Base-by-base conservation (phyloP, 2,888 invertebrate genomes). In the Watsonalla cultraria region DNA sequence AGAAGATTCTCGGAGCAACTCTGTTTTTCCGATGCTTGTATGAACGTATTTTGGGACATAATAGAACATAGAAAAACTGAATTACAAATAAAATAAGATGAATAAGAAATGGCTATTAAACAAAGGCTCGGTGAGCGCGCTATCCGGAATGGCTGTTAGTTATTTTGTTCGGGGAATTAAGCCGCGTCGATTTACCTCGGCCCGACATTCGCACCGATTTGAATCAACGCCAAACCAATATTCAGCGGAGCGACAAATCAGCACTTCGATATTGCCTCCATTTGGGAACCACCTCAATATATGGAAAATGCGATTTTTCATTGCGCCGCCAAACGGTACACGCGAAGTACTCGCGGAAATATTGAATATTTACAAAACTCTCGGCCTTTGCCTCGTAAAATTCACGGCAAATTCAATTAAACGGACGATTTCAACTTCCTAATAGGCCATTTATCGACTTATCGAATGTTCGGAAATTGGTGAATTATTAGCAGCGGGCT, bases 191-290 rank as follows among this genome's bases (percentile, higher is more conserved):
- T 80, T 78, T 78, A 74, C 72, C 68, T 64, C 72, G 66, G 73
- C 71, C 72, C 74, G 73, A 70, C 76, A 76, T 77, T 80, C 73
- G 78, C 72, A 73, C 74, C 77, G 82, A 85, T 86, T 86, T 85
- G 86, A 86, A 86, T 87, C 87, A 84, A 78, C 84, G 83, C 85
- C 85, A 86, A 81, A 85, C 81, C 86, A 82, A 88, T 86, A 87
- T 85, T 78, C 87, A 86, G 72, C 72, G 81, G 77, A 84, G 87
- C 88, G 89, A 85, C 85, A 89, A 90, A 90, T 89, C 89, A 86
- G 86, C 84, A 89, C 84, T 86, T 80, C 87, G 82, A 87, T 88
- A 89, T 89, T 89, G 86, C 87, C 89, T 88, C 86, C 84, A 88
- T 88, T 88, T 87, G 84, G 82, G 78, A 75, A 82, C 78, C 80